phyloP scores from a whole-genome alignment of 2,888 invertebrate species.

The Diloba caeruleocephala region DNA sequence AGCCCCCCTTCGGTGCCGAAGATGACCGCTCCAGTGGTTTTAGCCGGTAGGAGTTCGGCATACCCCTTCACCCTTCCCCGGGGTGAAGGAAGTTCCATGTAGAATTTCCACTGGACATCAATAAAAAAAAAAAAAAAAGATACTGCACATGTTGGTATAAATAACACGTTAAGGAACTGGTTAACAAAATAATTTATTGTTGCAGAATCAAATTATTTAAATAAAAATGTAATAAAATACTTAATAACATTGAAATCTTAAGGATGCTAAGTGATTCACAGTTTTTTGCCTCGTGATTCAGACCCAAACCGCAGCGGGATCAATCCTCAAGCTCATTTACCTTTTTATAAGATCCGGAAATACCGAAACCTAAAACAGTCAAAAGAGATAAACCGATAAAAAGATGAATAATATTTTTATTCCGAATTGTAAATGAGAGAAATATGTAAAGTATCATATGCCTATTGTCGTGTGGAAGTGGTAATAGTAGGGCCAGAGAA shows the following conservation, averaged over 20 bases:
- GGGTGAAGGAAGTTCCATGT: too few relatives aligned
- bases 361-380: conserved; percentile 40
- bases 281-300: conserved; percentile 38
- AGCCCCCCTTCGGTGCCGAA: too few relatives aligned
- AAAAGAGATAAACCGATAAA: conserved; percentile 43
- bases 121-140: too few relatives aligned
- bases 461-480: conserved; percentile 32
- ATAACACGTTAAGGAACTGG: conserved; percentile 12
- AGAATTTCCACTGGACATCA: too few relatives aligned
- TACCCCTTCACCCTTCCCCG: too few relatives aligned
- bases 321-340: conserved; percentile 39
- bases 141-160: conserved; percentile 37
- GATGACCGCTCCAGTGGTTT: too few relatives aligned
- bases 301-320: conserved; percentile 42
- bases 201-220: too few relatives aligned
- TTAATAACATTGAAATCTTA: conserved; percentile 11
- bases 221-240: too few relatives aligned
- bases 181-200: too few relatives aligned
- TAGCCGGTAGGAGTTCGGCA: too few relatives aligned
- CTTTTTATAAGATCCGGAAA: conserved; percentile 44
- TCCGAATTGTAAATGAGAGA: conserved; percentile 44
- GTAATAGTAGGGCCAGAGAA: conserved; percentile 18
- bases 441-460: conserved; percentile 43
- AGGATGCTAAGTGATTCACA: conserved; percentile 37
- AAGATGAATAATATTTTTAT: conserved; percentile 39